phyloP scores from a whole-genome alignment of 2,113 vertebrate species.

The Prolemur simus region DNA sequence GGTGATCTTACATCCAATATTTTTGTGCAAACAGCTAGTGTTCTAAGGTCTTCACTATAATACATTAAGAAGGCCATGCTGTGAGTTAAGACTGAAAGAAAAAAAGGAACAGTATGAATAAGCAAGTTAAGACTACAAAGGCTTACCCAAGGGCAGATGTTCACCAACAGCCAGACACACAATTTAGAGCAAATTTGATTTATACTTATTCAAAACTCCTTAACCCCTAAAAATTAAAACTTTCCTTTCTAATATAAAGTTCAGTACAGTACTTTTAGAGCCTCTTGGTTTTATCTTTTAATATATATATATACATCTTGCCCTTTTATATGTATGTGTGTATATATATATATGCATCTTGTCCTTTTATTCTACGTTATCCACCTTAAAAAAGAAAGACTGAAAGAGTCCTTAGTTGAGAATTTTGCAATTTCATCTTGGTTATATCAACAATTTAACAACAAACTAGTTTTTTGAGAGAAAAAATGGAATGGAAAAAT shows the following conservation, averaged over 20 bases:
- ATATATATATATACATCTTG: not conserved
- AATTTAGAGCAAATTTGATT: not conserved
- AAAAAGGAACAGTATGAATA: not conserved
- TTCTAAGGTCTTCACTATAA: not conserved
- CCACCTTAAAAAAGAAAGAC: not conserved
- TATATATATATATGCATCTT: not conserved
- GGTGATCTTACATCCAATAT: not conserved
- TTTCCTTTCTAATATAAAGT: not conserved
- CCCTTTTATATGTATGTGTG: not conserved
- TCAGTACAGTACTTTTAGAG: slow-evolving; percentile 6
- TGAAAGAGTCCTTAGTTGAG: not conserved
- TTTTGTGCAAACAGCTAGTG: not conserved
- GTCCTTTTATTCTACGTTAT: not conserved
- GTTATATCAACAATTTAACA: not conserved
- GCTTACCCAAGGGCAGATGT: not conserved
- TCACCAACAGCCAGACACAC: not conserved
- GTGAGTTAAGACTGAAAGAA: slow-evolving; percentile 14
- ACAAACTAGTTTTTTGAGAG: not conserved
- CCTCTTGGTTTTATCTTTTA: slow-evolving; percentile 7
- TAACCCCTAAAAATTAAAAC: not conserved
- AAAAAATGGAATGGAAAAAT: not conserved
- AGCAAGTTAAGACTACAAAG: not conserved
- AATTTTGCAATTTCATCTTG: not conserved
- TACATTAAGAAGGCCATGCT: not conserved
- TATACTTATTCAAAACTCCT: not conserved